These are phyloP conservation scores for Oreochromis spilurus DNA, from an alignment of 2,113 vertebrate species.

Conservation along the genomic window DNA sequence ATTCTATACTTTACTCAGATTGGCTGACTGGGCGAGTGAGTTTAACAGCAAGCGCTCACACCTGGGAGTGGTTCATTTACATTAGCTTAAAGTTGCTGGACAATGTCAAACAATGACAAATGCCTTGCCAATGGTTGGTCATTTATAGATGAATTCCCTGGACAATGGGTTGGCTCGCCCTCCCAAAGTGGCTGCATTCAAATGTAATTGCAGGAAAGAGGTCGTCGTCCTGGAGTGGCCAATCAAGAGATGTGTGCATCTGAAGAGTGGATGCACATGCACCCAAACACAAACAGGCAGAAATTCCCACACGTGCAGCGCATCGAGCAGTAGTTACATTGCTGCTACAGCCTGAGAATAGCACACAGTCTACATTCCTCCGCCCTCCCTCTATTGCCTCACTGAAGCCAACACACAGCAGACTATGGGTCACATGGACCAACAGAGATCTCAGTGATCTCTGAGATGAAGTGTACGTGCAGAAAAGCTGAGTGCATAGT, in stretches of 20 bases:
- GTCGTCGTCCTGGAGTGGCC: constrained; percentile 48
- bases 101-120: constrained; percentile 67
- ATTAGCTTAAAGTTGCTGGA: constrained; percentile 38
- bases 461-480: constrained; percentile 29
- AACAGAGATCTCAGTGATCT: constrained; percentile 50
- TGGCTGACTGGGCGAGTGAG: constrained; percentile 43
- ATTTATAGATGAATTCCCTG: constrained; percentile 46
- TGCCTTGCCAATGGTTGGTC: constrained; percentile 15
- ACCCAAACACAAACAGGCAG: background rate
- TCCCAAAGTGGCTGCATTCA: constrained; percentile 46
- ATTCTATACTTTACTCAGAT: constrained; percentile 48
- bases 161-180: constrained; percentile 41
- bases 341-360: constrained; percentile 67
- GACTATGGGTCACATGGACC: constrained; percentile 65
- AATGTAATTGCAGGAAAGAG: constrained; percentile 48
- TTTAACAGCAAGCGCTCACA: constrained; percentile 34
- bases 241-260: constrained; percentile 47
- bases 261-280: background rate
- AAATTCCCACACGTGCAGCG: background rate
- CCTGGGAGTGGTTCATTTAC: constrained; percentile 61
- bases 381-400: constrained; percentile 48
- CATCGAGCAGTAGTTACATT: constrained; percentile 28
- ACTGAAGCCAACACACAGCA: constrained; percentile 48
- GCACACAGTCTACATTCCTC: constrained; percentile 64
- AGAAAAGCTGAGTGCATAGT: background rate